Evolutionary conservation across 2,888 invertebrate species (phyloP).

Genomic region (Anodontia alba): DNA sequence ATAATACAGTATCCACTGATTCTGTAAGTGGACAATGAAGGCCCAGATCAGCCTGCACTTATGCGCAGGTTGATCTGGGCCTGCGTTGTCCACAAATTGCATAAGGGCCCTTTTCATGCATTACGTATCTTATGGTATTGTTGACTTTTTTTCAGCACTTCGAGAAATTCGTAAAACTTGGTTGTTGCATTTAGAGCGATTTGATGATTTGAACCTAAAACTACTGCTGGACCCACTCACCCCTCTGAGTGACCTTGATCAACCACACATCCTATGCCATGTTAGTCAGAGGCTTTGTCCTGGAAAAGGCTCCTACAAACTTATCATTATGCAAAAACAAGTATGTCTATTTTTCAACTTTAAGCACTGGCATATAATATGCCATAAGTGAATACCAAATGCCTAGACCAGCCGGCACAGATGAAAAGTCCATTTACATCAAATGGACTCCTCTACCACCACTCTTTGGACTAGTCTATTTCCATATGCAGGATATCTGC

Average conservation of each 20-base stretch:
- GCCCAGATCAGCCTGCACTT: too few relatives aligned
- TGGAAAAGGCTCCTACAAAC: conserved; percentile 86
- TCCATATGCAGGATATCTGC: too few relatives aligned
- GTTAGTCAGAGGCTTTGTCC: conserved; percentile 86
- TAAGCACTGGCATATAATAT: too few relatives aligned
- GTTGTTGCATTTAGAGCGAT: conserved; percentile 82
- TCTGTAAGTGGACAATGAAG: too few relatives aligned
- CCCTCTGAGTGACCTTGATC: conserved; percentile 64
- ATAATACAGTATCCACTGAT: too few relatives aligned
- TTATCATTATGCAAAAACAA: conserved; percentile 86
- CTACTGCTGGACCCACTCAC: conserved; percentile 68
- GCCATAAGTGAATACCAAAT: too few relatives aligned
- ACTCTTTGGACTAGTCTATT: too few relatives aligned
- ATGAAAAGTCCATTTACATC: neutral
- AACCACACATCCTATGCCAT: conserved; percentile 86
- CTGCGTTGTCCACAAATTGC: too few relatives aligned
- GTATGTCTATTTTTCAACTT: conserved; percentile 73
- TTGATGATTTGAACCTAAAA: conserved; percentile 68
- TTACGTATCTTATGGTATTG: too few relatives aligned
- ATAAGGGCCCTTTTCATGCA: too few relatives aligned
- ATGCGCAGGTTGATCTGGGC: too few relatives aligned
- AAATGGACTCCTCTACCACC: too few relatives aligned
- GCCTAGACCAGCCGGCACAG: neutral
- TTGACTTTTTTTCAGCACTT: conserved; percentile 40
- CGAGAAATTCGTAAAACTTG: conserved; percentile 85